Conservation (phyloP, 1,140 invertebrate genomes). For the Hylyphantes graminicola region DNA sequence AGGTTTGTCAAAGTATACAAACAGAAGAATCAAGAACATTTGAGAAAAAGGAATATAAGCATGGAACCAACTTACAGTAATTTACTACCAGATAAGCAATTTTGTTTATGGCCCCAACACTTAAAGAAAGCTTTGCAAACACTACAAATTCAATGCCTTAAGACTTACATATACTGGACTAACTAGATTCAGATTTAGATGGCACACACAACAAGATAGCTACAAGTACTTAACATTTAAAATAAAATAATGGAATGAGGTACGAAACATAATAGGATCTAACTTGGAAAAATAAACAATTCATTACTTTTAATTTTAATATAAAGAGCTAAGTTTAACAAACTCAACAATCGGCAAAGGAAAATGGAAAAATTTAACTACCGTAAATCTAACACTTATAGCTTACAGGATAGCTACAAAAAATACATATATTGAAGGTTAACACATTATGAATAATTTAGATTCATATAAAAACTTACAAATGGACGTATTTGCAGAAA, state of each 20-base stretch:
- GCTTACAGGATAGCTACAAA: too few relatives aligned
- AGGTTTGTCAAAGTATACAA: slow-evolving; percentile 17
- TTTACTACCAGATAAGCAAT: slow-evolving; percentile 5
- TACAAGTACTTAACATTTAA: neutral
- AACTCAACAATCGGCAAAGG: too few relatives aligned
- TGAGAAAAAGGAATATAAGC: slow-evolving; percentile 3
- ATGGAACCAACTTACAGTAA: slow-evolving; percentile 12
- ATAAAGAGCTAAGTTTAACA: too few relatives aligned
- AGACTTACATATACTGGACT: neutral
- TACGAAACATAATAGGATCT: neutral
- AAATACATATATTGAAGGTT: too few relatives aligned
- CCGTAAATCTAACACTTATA: too few relatives aligned
- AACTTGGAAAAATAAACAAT: neutral
- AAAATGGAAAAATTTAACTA: too few relatives aligned
- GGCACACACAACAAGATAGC: slow-evolving; percentile 38
- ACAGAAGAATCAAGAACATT: slow-evolving; percentile 22
- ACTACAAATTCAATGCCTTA: slow-evolving; percentile 25
- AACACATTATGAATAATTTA: too few relatives aligned
- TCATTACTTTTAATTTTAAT: too few relatives aligned
- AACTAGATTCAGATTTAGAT: slow-evolving; percentile 6
- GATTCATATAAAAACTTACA: too few relatives aligned
- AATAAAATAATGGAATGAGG: slow-evolving; percentile 51
- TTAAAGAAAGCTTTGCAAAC: slow-evolving; percentile 11
- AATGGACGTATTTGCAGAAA: too few relatives aligned
- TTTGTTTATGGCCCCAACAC: slow-evolving; percentile 43